A percentile compares a stretch with the other conserved stretches of the same genome.
phyloP scores from a whole-genome alignment of 2,888 invertebrate genomes.

The Chelonus formosanus region DNA sequence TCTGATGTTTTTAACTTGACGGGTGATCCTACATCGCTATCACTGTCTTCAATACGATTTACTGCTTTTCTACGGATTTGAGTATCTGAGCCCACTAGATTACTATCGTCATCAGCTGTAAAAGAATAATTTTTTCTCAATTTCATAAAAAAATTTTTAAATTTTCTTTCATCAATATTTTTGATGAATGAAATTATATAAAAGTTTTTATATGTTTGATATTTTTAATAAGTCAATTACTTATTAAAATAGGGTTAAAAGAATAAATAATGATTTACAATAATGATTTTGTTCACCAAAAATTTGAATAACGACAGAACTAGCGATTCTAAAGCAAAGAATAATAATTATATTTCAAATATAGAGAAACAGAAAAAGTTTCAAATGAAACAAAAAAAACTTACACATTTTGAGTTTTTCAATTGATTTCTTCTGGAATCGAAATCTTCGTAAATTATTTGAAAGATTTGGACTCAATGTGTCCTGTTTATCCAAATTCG shows the following conservation, averaged over 20 bases:
- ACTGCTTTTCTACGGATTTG: conserved; percentile 52
- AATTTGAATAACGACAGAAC: too few species aligned
- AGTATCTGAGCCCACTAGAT: conserved; percentile 49
- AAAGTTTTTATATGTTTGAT: too few species aligned
- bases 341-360: background rate
- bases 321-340: too few species aligned
- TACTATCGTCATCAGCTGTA: conserved; percentile 62
- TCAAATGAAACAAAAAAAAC: conserved; percentile 27
- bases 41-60: conserved; percentile 60
- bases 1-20: conserved; percentile 41
- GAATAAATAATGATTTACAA: conserved; percentile 5
- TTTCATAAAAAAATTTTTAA: too few species aligned
- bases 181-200: too few species aligned
- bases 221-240: too few species aligned
- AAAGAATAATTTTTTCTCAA: background rate
- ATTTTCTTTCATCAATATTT: too few species aligned
- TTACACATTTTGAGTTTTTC: conserved; percentile 56
- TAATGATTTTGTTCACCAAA: background rate
- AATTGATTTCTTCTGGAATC: conserved; percentile 73
- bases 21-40: conserved; percentile 54
- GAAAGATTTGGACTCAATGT: conserved; percentile 69
- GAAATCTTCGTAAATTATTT: conserved; percentile 74
- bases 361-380: background rate
- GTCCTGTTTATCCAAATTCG: conserved; percentile 59
- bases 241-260: background rate